A percentile compares a stretch with the other conserved stretches of the same genome.
phyloP scores from a whole-genome alignment of 2,888 invertebrate genomes.

The Galerucella nymphaeae region DNA sequence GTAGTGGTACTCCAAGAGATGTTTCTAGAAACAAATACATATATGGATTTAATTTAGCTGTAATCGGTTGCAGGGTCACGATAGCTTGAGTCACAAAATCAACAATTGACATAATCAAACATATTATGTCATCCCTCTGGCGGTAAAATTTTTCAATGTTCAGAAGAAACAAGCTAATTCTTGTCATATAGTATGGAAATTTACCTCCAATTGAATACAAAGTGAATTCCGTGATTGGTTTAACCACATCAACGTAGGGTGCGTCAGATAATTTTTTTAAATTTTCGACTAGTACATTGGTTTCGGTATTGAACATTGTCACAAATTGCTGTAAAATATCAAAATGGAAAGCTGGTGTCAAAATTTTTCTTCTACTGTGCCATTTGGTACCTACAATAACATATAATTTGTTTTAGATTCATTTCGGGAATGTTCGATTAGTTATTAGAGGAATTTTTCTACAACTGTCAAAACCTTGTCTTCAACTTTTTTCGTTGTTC shows the following conservation, averaged over 20 bases:
- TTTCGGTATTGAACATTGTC: constrained; percentile 44
- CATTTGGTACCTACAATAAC: constrained; percentile 42
- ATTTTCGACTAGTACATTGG: constrained; percentile 24
- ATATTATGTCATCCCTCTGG: too few species aligned
- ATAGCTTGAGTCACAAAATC: too few species aligned
- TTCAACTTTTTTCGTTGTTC: too few species aligned
- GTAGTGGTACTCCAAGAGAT: constrained; percentile 34
- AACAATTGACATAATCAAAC: too few species aligned
- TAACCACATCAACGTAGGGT: constrained; percentile 28
- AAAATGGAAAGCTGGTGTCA: constrained; percentile 50
- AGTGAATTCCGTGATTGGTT: constrained; percentile 36
- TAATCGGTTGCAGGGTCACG: too few species aligned
- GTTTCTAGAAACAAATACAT: constrained; percentile 27
- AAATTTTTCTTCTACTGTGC: constrained; percentile 45
- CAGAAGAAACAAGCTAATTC: too few species aligned
- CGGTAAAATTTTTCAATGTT: too few species aligned
- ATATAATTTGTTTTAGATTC: too few species aligned
- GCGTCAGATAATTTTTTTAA: constrained; percentile 13
- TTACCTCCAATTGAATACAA: constrained; percentile 38
- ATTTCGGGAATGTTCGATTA: neutral
- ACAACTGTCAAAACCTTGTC: neutral
- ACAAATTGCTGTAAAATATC: constrained; percentile 47
- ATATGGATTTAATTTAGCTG: too few species aligned
- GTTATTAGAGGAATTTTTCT: neutral
- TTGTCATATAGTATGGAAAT: neutral